phyloP scores from a whole-genome alignment of 2,113 vertebrate species.

The Cygnus atratus region DNA sequence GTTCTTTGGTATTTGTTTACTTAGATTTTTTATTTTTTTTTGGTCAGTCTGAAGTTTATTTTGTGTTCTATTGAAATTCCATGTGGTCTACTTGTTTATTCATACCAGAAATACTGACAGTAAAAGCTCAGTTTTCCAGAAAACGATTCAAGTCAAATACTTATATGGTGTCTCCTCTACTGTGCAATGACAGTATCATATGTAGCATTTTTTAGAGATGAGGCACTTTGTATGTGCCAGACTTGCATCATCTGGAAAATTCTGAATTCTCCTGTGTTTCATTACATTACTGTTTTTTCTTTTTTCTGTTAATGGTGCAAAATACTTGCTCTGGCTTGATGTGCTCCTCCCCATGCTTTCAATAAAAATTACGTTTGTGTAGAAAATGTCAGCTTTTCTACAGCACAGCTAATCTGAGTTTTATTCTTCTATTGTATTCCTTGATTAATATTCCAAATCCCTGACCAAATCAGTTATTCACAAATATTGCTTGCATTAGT shows the following conservation, averaged over 20 bases:
- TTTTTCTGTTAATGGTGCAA: neutral
- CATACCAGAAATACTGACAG: neutral
- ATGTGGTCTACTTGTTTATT: neutral
- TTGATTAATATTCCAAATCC: neutral
- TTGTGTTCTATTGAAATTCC: neutral
- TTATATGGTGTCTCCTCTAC: neutral
- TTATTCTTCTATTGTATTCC: neutral
- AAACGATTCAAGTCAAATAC: constrained; percentile 1
- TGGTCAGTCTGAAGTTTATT: neutral
- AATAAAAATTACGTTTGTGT: neutral
- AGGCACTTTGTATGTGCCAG: neutral
- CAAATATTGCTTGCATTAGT: neutral
- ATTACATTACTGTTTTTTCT: neutral
- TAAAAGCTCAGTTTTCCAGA: constrained; percentile 30
- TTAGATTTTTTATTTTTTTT: neutral
- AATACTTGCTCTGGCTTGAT: neutral
- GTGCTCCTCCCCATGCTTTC: neutral
- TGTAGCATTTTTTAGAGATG: constrained; percentile 26
- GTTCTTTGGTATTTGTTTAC: neutral
- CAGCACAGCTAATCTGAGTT: neutral
- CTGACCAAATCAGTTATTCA: neutral
- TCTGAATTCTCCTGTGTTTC: constrained; percentile 6
- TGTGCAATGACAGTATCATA: neutral
- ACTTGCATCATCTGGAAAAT: constrained; percentile 5
- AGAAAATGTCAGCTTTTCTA: neutral